Conservation (phyloP, 2,113 vertebrate genomes). For the Halcyon malimbica region DNA sequence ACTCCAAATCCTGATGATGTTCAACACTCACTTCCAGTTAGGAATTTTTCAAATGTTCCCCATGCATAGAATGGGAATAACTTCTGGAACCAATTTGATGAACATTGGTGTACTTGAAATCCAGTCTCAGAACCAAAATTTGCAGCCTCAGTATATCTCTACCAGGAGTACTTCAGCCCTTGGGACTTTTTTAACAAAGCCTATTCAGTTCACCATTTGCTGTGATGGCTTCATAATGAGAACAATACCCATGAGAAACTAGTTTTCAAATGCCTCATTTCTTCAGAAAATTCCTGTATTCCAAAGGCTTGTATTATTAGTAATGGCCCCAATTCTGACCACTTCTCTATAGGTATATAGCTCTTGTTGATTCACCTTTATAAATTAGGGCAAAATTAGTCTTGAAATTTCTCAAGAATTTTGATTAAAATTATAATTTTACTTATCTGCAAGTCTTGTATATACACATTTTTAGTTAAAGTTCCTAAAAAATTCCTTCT, state of each 20-base stretch:
- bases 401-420: not conserved
- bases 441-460: not conserved
- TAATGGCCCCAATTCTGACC: not conserved
- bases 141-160: not conserved
- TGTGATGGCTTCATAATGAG: not conserved
- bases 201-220: conserved; percentile 8
- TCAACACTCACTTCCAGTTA: conserved; percentile 37
- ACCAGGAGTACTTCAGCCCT: not conserved
- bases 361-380: not conserved
- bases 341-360: not conserved
- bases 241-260: not conserved
- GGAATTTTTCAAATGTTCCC: conserved; percentile 1
- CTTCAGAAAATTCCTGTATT: not conserved
- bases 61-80: not conserved
- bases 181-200: conserved; percentile 19
- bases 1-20: not conserved
- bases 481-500: not conserved
- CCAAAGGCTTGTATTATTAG: not conserved
- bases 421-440: not conserved
- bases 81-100: conserved; percentile 7
- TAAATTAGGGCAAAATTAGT: not conserved
- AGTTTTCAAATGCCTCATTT: not conserved
- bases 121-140: not conserved
- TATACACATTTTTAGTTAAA: not conserved
- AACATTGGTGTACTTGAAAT: not conserved